Base-by-base conservation (phyloP, 2,113 vertebrate species). In the Psephotus haematonotus region DNA sequence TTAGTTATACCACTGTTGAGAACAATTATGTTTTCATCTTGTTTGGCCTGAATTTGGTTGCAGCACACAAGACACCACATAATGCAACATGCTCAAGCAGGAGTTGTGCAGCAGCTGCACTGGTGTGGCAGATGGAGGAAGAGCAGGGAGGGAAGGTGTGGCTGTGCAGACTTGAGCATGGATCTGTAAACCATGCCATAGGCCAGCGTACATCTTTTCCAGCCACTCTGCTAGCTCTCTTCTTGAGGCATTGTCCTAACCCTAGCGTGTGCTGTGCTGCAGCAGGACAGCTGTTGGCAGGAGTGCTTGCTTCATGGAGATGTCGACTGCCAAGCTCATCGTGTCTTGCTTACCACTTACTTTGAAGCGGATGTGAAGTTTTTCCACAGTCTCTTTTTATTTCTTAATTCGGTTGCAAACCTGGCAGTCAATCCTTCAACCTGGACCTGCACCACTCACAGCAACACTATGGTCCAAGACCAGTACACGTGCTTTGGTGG, bases 31-130 rank as follows among this genome's bases (percentile, higher is more conserved):
- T 53, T 88, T 90, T 85, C 44, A 63, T 80, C 68, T 82, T 82
- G 46, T 65, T 88, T 4, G 74, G 25, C 22, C 28, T 60, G 39
- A 71, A 65, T 53, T 70, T 50, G 62, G 4, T 46, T 77, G 53
- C 64, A 82, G 46, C 67, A 64, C 47, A 77, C 13, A 46, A 33
- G 20, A 37, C 17, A 80, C 20, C 23, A 24, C 1, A 2, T 49
- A 76, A 82, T 0, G 0, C n/a, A 53, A 17, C 5, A 5, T 35
- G 29, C 14, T 19, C 15, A 70, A 79, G 31, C 41, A 49, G 16
- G 16, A 88, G 10, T 19, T 0, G 0, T 31, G 44, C 0, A 2
- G 39, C 2, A 13, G 43, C 57, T 37, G 12, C 39, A 46, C 5
- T 1, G 1, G 8, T 13, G 31, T 4, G 1, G 35, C 1, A 8